Base-by-base conservation (phyloP, 2,797 vertebrate species). In the Gymnopithys bicolor region DNA sequence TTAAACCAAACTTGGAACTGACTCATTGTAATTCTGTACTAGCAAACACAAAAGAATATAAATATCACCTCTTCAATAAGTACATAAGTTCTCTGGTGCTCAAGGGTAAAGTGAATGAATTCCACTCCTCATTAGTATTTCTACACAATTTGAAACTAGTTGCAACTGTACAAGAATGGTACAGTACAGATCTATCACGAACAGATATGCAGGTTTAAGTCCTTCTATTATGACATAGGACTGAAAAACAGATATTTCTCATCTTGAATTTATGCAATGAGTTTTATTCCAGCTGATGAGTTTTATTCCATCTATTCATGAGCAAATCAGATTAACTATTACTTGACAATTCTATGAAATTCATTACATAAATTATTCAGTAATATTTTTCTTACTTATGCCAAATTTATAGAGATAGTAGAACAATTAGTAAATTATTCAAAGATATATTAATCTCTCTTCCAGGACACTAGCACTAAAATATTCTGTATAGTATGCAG, bases 381-480 rank as follows among this genome's bases (percentile, higher is more conserved):
- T 37, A 83, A 33, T 87, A 88, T 71, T 94, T 92, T 95, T 89
- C 60, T 79, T 76, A 55, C 16, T 89, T 89, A 85, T 77, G 41
- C 52, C 45, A 80, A 83, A 76, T 92, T 59, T 80, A 39, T 66
- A 74, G 60, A 75, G 39, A 49, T 46, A 28, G 37, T 51, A 87
- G 60, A 78, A 87, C 28, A 91, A 92, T 60, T 80, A 87, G 17
- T 74, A 60, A 89, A 93, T 92, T 77, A 83, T 92, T 94, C 68
- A 93, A 13, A 71, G 62, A 64, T 9, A 32, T 45, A 75, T 83
- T 9, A 83, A 53, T 85, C 19, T 92, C 21, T 87, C 53, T 89
- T 93, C 24, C 45, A 70, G 59, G 23, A 37, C 35, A 60, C 13
- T 59, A 19, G 11, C 56, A 80, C 56, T 83, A 78, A 85, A 80